Base-by-base conservation (phyloP, 2,888 invertebrate species). In the Cantharis lateralis region DNA sequence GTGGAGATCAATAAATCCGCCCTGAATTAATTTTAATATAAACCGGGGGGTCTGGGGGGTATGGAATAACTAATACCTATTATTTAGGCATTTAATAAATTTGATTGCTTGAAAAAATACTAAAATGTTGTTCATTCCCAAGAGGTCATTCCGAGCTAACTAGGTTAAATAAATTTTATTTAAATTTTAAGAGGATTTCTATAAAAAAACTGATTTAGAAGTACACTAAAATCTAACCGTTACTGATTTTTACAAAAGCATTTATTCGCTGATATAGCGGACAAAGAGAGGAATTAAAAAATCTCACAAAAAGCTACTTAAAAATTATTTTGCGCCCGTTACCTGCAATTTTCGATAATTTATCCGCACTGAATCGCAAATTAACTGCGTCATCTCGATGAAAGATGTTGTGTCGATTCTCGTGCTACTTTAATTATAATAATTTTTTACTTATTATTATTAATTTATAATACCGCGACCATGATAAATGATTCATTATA, bases 401-500 rank as follows among this genome's bases (percentile, higher is more conserved):
- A 66, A 66, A 66, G 24, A 66, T 20, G 64, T 20, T 66, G 64
- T 66, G 64, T 66, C 64, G 64, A 66, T 66, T 66, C 64, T 20
- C 64, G 64, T 66, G 64, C 64, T 66, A 18, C 24, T 66, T 66
- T 66, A 66, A 66, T 48, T 48, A 48, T 48, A 66, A 20, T 66
- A 66, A 20, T 66, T 66, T 66, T 66, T 66, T 66, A n/a, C n/a
- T 66, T 16, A 18, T 66, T 16, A 15, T 66, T 20, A 66, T 66
- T 66, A 74, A 15, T 74, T 74, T 62, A 15, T 68, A 61, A 28
- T 32, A 63, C 69, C 20, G 10, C 62, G 75, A 75, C 69, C 61
- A 69, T 75, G 75, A 78, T 78, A 66, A 78, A 78, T 78, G 68
- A 78, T 78, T 75, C 68, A 75, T 74, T 69, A 78, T 72, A 72